Conservation (phyloP, 2,113 vertebrate genomes). For the Fukomys damarensis region DNA sequence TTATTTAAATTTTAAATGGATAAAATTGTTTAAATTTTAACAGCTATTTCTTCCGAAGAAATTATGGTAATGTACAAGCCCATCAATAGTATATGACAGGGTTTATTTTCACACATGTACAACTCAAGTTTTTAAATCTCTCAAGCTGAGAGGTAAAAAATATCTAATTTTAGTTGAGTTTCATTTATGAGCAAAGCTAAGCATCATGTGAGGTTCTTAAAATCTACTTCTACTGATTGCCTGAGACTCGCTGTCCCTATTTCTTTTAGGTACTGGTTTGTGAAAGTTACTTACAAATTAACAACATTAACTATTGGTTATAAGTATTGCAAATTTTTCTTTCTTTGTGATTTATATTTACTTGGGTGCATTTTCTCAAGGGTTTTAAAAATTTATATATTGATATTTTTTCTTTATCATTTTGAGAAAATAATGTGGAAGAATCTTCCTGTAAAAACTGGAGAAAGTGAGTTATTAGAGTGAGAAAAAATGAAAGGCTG, state of each 20-base stretch:
- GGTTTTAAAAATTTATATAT: neutral
- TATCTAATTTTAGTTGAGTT: constrained; percentile 14
- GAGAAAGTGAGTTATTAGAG: neutral
- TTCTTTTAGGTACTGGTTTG: constrained; percentile 21
- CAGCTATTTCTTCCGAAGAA: constrained; percentile 5
- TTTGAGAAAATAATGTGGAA: neutral
- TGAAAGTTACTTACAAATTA: constrained; percentile 14
- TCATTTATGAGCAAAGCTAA: neutral
- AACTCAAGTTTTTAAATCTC: neutral
- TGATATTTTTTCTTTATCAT: neutral
- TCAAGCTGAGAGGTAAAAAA: constrained; percentile 14
- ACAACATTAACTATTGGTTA: constrained; percentile 3
- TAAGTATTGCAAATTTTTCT: constrained; percentile 14
- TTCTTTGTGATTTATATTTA: constrained; percentile 41
- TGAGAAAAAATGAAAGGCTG: neutral
- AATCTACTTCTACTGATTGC: neutral
- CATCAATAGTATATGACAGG: neutral
- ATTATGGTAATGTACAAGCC: neutral
- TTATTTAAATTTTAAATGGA: constrained; percentile 40
- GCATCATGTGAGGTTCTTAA: constrained; percentile 36
- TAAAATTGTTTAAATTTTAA: constrained; percentile 44
- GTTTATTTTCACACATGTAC: neutral
- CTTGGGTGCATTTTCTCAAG: neutral
- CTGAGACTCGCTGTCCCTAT: neutral
- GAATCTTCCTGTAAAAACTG: neutral